Conservation (phyloP, 2,797 vertebrate genomes). For the Sciurus carolinensis region DNA sequence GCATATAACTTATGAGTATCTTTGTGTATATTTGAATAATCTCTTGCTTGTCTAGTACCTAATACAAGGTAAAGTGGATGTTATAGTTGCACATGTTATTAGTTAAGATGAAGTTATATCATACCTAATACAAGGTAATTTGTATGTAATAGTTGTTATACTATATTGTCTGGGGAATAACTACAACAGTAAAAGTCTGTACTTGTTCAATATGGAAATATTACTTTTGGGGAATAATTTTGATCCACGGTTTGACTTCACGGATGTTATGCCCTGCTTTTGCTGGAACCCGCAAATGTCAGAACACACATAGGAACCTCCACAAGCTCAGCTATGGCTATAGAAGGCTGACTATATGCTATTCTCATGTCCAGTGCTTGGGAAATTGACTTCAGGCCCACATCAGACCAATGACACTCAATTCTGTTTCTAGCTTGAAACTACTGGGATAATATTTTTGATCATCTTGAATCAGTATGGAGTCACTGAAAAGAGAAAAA, state of each 20-base stretch:
- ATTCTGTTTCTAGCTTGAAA: constrained; percentile 20
- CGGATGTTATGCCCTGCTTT: too few relatives aligned
- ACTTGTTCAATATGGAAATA: too few relatives aligned
- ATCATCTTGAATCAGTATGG: background rate
- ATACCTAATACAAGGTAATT: background rate
- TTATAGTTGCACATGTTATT: too few relatives aligned
- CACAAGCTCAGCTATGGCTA: background rate
- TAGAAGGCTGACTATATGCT: background rate
- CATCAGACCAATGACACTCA: background rate
- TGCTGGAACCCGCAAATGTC: background rate
- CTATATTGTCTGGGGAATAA: background rate
- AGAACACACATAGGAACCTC: background rate
- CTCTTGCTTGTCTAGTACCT: background rate
- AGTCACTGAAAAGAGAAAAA: background rate
- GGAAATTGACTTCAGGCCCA: background rate
- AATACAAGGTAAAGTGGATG: background rate
- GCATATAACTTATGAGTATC: background rate
- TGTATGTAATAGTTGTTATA: background rate
- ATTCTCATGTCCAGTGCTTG: background rate
- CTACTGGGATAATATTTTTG: background rate
- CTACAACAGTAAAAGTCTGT: background rate
- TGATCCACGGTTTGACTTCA: background rate
- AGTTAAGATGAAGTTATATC: too few relatives aligned
- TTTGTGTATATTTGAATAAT: background rate
- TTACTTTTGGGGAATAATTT: background rate